Conservation (phyloP, 2,888 invertebrate species). For the Helicoverpa assulta region DNA sequence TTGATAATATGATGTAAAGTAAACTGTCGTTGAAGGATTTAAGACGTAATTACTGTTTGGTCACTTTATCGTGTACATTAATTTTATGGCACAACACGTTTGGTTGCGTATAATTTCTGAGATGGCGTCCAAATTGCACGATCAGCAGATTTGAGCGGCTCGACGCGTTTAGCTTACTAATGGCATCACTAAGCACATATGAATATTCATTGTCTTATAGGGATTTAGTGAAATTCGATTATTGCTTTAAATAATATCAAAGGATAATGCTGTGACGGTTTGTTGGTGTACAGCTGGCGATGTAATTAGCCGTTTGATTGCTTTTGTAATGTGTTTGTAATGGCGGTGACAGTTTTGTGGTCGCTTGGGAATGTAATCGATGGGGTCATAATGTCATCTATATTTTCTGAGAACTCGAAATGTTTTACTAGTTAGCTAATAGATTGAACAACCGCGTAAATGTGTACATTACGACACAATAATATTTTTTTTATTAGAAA, state of each 20-base stretch:
- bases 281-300: slow-evolving; percentile 30
- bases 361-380: slow-evolving; percentile 20
- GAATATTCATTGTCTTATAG: slow-evolving; percentile 68
- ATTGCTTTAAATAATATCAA: slow-evolving; percentile 58
- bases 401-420: neutral
- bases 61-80: slow-evolving; percentile 37
- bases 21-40: slow-evolving; percentile 45
- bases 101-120: slow-evolving; percentile 43
- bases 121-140: slow-evolving; percentile 55
- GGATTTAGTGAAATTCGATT: slow-evolving; percentile 62
- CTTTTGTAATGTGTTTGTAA: slow-evolving; percentile 30
- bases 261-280: slow-evolving; percentile 34
- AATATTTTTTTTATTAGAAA: neutral
- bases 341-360: slow-evolving; percentile 24
- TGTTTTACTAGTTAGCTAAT: neutral
- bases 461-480: neutral
- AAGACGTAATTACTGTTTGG: slow-evolving; percentile 46
- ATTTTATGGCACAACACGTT: slow-evolving; percentile 52
- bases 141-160: slow-evolving; percentile 57
- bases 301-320: slow-evolving; percentile 42
- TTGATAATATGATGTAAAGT: slow-evolving; percentile 45
- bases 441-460: too few relatives aligned
- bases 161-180: slow-evolving; percentile 64
- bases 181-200: slow-evolving; percentile 59
- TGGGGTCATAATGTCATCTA: neutral